Conservation (phyloP, 2,113 vertebrate species). For the Sinocyclocheilus grahami region DNA sequence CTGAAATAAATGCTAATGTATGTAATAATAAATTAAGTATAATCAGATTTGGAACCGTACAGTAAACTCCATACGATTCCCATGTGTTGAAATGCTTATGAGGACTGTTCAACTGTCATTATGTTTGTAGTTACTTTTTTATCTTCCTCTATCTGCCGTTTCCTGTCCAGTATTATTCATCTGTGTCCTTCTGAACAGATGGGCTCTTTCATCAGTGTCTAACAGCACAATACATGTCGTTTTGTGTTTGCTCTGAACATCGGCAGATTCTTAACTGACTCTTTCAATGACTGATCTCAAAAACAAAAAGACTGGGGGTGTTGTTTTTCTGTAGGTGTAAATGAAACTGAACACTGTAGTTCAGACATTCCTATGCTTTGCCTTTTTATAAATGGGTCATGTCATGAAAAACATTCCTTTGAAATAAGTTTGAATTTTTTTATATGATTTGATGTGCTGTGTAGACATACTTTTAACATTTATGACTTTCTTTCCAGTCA, state of each 20-base stretch:
- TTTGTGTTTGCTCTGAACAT: background rate
- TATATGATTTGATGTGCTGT: background rate
- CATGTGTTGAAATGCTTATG: conserved; percentile 51
- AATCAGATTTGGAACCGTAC: background rate
- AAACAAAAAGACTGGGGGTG: background rate
- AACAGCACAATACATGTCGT: background rate
- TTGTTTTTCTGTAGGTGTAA: background rate
- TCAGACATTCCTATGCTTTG: background rate
- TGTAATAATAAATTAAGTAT: background rate
- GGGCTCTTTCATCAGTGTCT: background rate
- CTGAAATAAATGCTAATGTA: background rate
- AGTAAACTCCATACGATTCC: background rate
- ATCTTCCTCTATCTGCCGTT: conserved; percentile 6
- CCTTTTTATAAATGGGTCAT: background rate
- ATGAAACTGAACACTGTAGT: background rate
- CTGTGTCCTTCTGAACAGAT: background rate
- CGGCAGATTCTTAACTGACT: background rate
- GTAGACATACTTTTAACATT: background rate
- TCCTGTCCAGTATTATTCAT: conserved; percentile 2
- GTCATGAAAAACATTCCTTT: background rate
- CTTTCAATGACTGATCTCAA: background rate
- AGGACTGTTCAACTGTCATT: conserved; percentile 58
- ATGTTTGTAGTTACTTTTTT: background rate
- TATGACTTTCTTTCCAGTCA: background rate
- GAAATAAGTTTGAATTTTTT: background rate